Evolutionary conservation across 2,888 invertebrate species (phyloP).

Genomic region (Cerceris ruficornis): DNA sequence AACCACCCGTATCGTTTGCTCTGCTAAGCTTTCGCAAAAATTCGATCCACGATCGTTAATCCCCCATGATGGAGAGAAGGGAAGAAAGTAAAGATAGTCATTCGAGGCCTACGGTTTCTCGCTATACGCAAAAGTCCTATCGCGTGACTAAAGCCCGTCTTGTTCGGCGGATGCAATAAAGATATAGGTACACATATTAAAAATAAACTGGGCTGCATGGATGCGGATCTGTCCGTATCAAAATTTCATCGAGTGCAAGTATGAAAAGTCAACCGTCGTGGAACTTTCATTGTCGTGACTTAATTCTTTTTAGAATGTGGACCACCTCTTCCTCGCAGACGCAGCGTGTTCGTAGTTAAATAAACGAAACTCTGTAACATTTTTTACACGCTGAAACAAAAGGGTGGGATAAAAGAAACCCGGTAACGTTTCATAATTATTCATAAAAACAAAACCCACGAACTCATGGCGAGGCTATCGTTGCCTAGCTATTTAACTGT

Average conservation of each 20-base stretch:
- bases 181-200: conserved; percentile 29
- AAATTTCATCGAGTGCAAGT: conserved; percentile 45
- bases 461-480: conserved; percentile 24
- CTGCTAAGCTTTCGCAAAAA: no score
- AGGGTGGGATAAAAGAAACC: no score
- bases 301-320: conserved; percentile 20
- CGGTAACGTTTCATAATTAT: not conserved
- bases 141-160: conserved; percentile 60
- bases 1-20: not conserved
- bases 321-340: not conserved
- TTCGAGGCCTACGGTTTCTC: no score
- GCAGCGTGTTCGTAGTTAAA: conserved; percentile 16
- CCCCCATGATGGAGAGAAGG: no score
- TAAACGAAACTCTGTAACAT: conserved; percentile 15
- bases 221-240: conserved; percentile 48
- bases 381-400: conserved; percentile 16
- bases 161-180: conserved; percentile 58
- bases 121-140: not conserved
- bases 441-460: conserved; percentile 15
- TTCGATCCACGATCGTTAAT: no score
- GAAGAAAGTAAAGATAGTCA: no score
- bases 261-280: conserved; percentile 48
- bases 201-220: conserved; percentile 35
- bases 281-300: conserved; percentile 35
- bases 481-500: not conserved